A percentile compares a stretch with the other conserved stretches of the same genome.
Conservation (phyloP, 2,888 invertebrate genomes). For the Microctonus hyperodae region DNA sequence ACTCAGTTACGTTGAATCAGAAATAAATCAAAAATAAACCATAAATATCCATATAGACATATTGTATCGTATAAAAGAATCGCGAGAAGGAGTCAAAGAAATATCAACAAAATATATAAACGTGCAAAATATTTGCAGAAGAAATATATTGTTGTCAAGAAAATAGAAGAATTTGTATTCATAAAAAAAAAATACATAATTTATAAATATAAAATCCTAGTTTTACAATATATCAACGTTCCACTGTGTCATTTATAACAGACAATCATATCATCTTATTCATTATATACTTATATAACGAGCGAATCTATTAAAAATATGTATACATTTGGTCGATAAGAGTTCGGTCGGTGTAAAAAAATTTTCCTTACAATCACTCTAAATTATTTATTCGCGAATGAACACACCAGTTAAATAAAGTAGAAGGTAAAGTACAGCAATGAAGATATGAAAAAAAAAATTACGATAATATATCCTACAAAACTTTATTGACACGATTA, state of each 20-base stretch:
- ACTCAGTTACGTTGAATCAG: not conserved
- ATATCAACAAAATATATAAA: not conserved
- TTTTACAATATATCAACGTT: too few relatives aligned
- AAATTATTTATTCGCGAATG: not conserved
- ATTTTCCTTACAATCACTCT: not conserved
- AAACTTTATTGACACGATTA: conserved; percentile 13
- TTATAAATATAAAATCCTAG: too few relatives aligned
- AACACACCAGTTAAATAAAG: conserved; percentile 31
- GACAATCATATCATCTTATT: too few relatives aligned
- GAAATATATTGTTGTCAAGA: too few relatives aligned
- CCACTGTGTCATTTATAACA: too few relatives aligned
- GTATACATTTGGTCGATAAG: not conserved
- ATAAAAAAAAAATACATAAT: not conserved
- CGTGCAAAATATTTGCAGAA: too few relatives aligned
- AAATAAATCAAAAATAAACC: not conserved
- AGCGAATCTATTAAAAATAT: too few relatives aligned
- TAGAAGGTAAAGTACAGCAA: not conserved
- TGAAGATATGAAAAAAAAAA: not conserved
- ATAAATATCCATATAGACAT: conserved; percentile 13
- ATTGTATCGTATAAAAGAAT: not conserved
- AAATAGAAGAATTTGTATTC: too few relatives aligned
- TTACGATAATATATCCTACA: not conserved
- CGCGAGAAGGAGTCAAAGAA: not conserved
- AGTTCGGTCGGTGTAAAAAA: not conserved
- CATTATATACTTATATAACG: too few relatives aligned